Conservation (phyloP, 1,140 invertebrate genomes). For the Tetragonula clypearis region DNA sequence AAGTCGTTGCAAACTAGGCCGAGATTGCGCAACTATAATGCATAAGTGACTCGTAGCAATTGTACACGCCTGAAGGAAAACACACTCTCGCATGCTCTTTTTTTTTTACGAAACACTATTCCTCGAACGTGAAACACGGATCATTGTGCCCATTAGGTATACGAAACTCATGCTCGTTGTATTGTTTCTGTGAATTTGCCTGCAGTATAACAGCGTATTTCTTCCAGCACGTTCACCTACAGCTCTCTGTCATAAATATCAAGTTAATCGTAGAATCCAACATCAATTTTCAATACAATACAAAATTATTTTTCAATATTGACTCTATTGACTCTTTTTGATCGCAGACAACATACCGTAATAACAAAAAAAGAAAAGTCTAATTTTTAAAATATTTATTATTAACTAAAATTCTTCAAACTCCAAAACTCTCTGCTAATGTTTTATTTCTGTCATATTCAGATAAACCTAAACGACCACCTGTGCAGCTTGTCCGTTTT, state of each 20-base stretch:
- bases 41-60: constrained; percentile 18
- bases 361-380: background rate
- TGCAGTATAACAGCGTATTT: background rate
- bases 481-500: background rate
- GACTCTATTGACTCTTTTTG: background rate
- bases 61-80: constrained; percentile 44
- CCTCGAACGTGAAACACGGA: background rate
- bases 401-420: background rate
- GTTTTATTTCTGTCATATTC: background rate
- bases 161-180: background rate
- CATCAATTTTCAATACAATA: background rate
- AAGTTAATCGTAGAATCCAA: background rate
- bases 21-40: constrained; percentile 49
- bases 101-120: constrained; percentile 32
- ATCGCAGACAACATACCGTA: background rate
- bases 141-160: background rate
- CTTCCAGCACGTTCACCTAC: background rate
- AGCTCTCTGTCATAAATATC: too few relatives aligned
- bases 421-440: background rate
- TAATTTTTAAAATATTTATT: background rate
- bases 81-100: constrained; percentile 7
- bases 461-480: background rate
- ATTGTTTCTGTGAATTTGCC: constrained; percentile 1
- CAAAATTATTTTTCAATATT: background rate
- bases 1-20: constrained; percentile 41